These are phyloP conservation scores for Penelope pileata DNA, from an alignment of 2,113 vertebrate species.

Conservation along the genomic window DNA sequence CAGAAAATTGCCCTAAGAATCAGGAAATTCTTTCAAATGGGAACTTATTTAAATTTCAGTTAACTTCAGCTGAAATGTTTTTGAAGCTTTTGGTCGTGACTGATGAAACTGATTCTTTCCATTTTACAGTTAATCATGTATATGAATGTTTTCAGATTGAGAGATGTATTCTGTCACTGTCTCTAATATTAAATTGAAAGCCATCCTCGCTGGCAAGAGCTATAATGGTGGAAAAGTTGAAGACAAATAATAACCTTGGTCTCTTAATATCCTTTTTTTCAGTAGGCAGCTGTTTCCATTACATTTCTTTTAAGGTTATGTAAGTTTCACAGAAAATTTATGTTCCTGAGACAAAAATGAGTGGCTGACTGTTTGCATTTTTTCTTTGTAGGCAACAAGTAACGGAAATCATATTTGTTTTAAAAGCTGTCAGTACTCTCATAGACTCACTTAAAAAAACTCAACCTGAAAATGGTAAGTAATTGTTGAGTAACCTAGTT, in stretches of 20 bases:
- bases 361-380: slow-evolving; percentile 21
- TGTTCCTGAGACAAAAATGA: background rate
- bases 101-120: background rate
- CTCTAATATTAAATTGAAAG: background rate
- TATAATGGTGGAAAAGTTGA: background rate
- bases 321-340: background rate
- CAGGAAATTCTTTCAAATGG: background rate
- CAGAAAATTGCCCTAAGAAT: background rate
- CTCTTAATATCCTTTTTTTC: background rate
- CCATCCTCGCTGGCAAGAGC: background rate
- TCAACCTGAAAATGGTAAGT: slow-evolving; percentile 97
- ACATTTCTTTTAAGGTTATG: background rate
- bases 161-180: background rate
- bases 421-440: slow-evolving; percentile 98
- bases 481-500: background rate
- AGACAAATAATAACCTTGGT: background rate
- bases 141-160: background rate
- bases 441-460: slow-evolving; percentile 99
- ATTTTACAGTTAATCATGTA: background rate
- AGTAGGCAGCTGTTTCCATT: background rate
- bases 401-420: slow-evolving; percentile 98
- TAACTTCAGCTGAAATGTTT: background rate
- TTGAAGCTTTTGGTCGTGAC: background rate
- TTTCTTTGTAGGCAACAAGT: slow-evolving; percentile 91
- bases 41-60: background rate